These are phyloP conservation scores for Tursiops truncatus DNA, from an alignment of 2,113 vertebrate genomes.

Conservation along the genomic window DNA sequence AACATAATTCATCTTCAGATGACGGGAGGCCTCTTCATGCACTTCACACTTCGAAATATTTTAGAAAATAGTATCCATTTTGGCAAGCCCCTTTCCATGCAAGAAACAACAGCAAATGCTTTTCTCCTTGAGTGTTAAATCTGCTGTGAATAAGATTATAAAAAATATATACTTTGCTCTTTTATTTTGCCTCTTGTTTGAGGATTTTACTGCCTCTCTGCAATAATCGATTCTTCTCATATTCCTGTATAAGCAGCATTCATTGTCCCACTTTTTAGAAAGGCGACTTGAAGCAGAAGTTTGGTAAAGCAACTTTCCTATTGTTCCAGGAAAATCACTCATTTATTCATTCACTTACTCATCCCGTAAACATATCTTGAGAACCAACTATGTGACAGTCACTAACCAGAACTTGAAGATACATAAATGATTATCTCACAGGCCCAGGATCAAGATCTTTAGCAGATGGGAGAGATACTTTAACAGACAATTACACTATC, in stretches of 20 bases:
- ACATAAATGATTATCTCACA: background rate
- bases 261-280: slow-evolving; percentile 19
- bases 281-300: background rate
- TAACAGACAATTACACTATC: background rate
- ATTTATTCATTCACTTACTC: background rate
- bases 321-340: background rate
- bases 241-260: background rate
- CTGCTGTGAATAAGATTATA: slow-evolving; percentile 70
- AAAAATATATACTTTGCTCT: slow-evolving; percentile 69
- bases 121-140: slow-evolving; percentile 69
- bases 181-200: slow-evolving; percentile 69
- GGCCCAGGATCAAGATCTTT: background rate
- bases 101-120: slow-evolving; percentile 75
- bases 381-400: background rate
- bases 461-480: background rate
- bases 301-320: background rate
- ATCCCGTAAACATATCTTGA: background rate
- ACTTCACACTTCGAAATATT: slow-evolving; percentile 75
- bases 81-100: slow-evolving; percentile 63
- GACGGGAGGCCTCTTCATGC: slow-evolving; percentile 64
- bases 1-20: slow-evolving; percentile 73
- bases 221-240: slow-evolving; percentile 42
- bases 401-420: background rate
- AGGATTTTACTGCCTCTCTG: slow-evolving; percentile 48
- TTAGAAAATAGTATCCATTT: slow-evolving; percentile 79